phyloP scores from a whole-genome alignment of 2,113 vertebrate species.

The Poeciliopsis occidentalis region DNA sequence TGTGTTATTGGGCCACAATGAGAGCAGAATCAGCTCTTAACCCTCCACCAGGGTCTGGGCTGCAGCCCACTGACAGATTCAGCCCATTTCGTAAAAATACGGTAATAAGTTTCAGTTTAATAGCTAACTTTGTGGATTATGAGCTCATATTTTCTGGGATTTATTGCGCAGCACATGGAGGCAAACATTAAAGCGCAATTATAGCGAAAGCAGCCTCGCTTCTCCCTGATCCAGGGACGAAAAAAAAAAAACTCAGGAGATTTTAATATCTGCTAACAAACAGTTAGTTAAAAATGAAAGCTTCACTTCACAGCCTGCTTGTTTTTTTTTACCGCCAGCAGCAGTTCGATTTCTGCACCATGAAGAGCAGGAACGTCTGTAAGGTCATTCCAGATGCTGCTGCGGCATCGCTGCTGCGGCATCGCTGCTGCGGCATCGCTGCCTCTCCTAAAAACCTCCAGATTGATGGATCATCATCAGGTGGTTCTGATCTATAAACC shows the following conservation, averaged over 20 bases:
- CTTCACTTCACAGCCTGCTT: too few relatives aligned
- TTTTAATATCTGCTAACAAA: neutral
- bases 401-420: too few relatives aligned
- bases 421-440: too few relatives aligned
- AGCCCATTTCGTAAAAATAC: neutral
- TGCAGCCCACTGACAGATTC: neutral
- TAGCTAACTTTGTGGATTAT: neutral
- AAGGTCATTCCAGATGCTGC: too few relatives aligned
- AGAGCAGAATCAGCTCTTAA: conserved; percentile 22
- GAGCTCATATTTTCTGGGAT: conserved; percentile 2
- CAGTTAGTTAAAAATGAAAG: neutral
- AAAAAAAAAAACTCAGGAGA: neutral
- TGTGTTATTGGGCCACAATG: neutral
- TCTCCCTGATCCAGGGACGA: neutral
- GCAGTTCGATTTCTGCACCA: neutral
- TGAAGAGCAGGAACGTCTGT: neutral
- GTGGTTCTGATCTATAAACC: too few relatives aligned
- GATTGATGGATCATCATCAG: too few relatives aligned
- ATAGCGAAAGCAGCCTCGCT: neutral
- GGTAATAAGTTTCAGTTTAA: neutral
- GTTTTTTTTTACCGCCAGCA: too few relatives aligned
- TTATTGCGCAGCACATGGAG: neutral
- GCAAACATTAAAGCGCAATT: neutral
- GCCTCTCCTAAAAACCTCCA: too few relatives aligned
- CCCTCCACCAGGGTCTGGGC: conserved; percentile 22